Evolutionary conservation across 2,797 vertebrate species (phyloP).

Genomic region (Fistularia tabacaria): DNA sequence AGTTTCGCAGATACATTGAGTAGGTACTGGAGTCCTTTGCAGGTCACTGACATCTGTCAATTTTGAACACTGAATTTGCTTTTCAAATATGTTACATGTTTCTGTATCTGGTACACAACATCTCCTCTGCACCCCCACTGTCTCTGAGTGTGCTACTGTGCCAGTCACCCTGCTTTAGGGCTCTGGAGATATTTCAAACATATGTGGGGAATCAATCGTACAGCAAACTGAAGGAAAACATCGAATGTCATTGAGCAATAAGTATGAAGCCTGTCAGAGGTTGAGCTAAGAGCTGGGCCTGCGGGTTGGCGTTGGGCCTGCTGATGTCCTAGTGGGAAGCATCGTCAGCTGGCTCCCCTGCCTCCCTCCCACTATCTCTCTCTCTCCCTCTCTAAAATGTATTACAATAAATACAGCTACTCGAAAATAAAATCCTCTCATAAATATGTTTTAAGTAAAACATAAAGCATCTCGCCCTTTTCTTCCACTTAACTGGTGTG

Average conservation of each 20-base stretch:
- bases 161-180: conserved; percentile 82
- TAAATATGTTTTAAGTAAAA: neutral
- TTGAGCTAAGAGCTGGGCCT: conserved; percentile 88
- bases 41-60: conserved; percentile 13
- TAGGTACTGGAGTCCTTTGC: neutral
- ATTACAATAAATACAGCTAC: no score
- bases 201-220: conserved; percentile 91
- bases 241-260: conserved; percentile 98
- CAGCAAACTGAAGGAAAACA: conserved; percentile 94
- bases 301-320: conserved; percentile 77
- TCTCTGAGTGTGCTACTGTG: conserved; percentile 50
- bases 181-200: conserved; percentile 91
- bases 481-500: no score
- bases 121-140: conserved; percentile 23
- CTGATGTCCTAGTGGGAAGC: conserved; percentile 80
- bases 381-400: neutral
- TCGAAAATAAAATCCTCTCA: neutral
- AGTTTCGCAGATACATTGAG: neutral
- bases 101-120: conserved; percentile 19
- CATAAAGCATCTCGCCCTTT: no score
- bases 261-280: conserved; percentile 86
- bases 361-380: conserved; percentile 63
- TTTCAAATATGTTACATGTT: conserved; percentile 18
- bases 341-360: conserved; percentile 76
- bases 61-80: conserved; percentile 10